Base-by-base conservation (phyloP, 2,888 invertebrate species). In the Lobophora halterata region DNA sequence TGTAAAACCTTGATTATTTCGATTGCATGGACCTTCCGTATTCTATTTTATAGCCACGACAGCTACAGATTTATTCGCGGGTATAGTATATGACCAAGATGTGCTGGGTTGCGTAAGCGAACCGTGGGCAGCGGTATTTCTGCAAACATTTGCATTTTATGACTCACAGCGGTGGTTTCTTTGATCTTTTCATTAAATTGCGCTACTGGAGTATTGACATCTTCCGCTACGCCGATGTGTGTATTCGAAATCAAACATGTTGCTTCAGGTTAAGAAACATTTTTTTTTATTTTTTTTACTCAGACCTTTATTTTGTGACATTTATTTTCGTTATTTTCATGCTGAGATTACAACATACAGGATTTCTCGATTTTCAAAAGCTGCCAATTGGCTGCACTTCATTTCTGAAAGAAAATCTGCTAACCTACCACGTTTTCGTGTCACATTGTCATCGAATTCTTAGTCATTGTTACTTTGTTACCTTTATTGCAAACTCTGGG, bases 71-170 rank as follows among this genome's bases (percentile, higher is more conserved):
- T 5, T 24, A 24, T 25, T 7, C 23, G 21, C 16, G 26, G 16
- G 25, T 29, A 29, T n/a, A 30, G 5, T 18, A 27, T 21, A 27
- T 23, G 32, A 23, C 17, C 13, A 37, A 37, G 29, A 37, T 33
- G 29, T 21, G 32, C 13, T 21, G 16, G n/a, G 34, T 48, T 43
- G 33, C 43, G 43, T 27, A 44, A 41, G 17, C 5, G 28, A 21
- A 30, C 25, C 29, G 30, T 32, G 35, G 36, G 40, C 42, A 47
- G 36, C 44, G 33, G 37, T 45, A 41, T 46, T 48, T 34, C 44
- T 45, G 50, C 44, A 34, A 51, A 47, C 45, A 51, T 53, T 47
- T 43, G 42, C 42, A 46, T 43, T 41, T 35, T 36, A 45, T 53
- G 51, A 47, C 36, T 51, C 54, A 52, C 21, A 13, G 39, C 24